Base-by-base conservation (phyloP, 53 echinoderm and acorn worm species). In the Pentamera pediparva region DNA sequence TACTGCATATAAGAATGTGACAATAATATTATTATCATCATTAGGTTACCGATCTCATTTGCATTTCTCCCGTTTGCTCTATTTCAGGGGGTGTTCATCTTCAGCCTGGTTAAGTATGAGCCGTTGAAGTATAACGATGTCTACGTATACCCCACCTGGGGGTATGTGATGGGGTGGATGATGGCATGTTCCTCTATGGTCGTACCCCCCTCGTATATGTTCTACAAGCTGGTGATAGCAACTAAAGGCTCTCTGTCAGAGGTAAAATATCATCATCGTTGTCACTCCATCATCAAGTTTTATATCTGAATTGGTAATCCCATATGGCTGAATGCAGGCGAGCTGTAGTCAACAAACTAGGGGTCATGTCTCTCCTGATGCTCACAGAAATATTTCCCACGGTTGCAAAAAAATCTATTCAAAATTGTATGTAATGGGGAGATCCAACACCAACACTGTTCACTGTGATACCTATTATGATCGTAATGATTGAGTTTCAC, bases 101-200 rank as follows among this genome's bases (percentile, higher is more conserved):
- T 98, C 79, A 92, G 98, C 60, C 56, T 76, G 6, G 81, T 98
- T 7, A 83, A 83, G 35, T 92, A 89, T 61, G 83, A 74, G 41
- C 83, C 83, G 3, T 51, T 98, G 47, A 75, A 69, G 13, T 98
- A 86, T 76, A 77, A 88, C 31, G 86, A 83, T 40, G 65, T 37
- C 0, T 98, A 98, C 20, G 39, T 52, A 15, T 98, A 98, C 61
- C 91, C 91, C 2, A 62, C 59, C 33, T 91, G 91, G 88, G 98
- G 91, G 6, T 85, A 88, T 51, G 81, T 77, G 35, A 65, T 98
- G 22, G 98, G 98, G 4, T 98, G 88, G 98, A 30, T 92, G 28
- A 69, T 98, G 62, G 86, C 98, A 29, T 27, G 75, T 0, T 69
- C 83, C 34, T 91, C 98, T 33, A 98, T 98, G 88, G 24, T 98